Percentiles rank a stretch among this genome's conserved stretches.
Conservation (phyloP, 2,113 vertebrate genomes). For the Microtus montanus region DNA sequence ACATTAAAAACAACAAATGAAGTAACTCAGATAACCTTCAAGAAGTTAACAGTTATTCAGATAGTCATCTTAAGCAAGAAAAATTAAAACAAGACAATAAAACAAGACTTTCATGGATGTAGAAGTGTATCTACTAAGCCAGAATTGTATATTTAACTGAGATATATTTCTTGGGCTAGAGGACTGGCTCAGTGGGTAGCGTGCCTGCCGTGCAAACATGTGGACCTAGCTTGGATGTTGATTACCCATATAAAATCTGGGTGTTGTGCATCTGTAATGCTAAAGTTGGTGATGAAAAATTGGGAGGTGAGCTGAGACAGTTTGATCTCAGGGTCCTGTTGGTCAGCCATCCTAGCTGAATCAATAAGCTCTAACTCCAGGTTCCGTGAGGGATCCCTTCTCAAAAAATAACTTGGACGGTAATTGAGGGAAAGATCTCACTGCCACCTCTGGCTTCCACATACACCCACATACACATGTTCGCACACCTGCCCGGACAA, state of each 20-base stretch:
- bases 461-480: not conserved
- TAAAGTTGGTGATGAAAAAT: not conserved
- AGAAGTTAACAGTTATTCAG: not conserved
- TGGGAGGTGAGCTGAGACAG: not conserved
- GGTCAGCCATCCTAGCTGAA: not conserved
- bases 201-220: not conserved
- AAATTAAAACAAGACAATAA: not conserved
- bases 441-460: not conserved
- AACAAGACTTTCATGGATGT: too few species aligned
- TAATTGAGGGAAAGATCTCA: not conserved
- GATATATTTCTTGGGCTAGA: not conserved
- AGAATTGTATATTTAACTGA: not conserved
- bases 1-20: not conserved
- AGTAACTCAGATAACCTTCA: not conserved
- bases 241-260: not conserved
- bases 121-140: not conserved
- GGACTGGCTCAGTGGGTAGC: not conserved
- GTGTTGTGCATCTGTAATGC: not conserved
- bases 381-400: not conserved
- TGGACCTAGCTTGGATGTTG: not conserved
- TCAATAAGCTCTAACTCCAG: not conserved
- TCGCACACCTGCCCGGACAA: not conserved
- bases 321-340: not conserved
- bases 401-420: not conserved
- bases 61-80: not conserved